A percentile compares a stretch with the other conserved stretches of the same genome.
These are phyloP conservation scores for Plebejus anna DNA, from an alignment of 2,888 invertebrate genomes.

Conservation along the genomic window DNA sequence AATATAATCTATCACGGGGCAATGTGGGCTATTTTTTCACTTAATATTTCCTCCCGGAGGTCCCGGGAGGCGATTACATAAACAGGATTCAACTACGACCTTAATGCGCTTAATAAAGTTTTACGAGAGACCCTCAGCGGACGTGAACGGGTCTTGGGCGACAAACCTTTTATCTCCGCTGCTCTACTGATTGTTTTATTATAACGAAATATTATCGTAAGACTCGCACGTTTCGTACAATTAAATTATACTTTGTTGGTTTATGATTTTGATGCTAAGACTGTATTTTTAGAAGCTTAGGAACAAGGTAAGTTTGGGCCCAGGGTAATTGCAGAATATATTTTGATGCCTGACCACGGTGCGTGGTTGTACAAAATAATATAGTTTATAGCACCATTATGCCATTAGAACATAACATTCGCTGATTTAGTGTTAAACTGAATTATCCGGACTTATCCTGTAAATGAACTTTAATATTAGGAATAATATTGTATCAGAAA, in stretches of 20 bases:
- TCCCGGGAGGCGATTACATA: constrained; percentile 78
- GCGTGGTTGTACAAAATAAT: too few relatives aligned
- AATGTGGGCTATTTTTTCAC: constrained; percentile 73
- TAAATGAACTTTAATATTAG: too few relatives aligned
- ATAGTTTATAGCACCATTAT: too few relatives aligned
- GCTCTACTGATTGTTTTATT: constrained; percentile 70
- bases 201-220: constrained; percentile 46
- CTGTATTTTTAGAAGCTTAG: too few relatives aligned
- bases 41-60: constrained; percentile 77
- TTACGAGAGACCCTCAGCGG: constrained; percentile 76
- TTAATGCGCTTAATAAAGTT: constrained; percentile 79
- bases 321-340: too few relatives aligned
- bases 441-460: too few relatives aligned
- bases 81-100: constrained; percentile 79
- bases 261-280: background rate
- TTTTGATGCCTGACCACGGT: too few relatives aligned
- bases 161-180: constrained; percentile 78
- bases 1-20: constrained; percentile 41
- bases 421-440: too few relatives aligned
- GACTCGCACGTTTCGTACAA: background rate
- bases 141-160: constrained; percentile 75
- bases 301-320: too few relatives aligned
- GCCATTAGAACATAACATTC: too few relatives aligned
- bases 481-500: too few relatives aligned
- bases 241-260: background rate